Evolutionary conservation across 2,113 vertebrate species (phyloP).

Genomic region (Chaetorhynchus papuensis): DNA sequence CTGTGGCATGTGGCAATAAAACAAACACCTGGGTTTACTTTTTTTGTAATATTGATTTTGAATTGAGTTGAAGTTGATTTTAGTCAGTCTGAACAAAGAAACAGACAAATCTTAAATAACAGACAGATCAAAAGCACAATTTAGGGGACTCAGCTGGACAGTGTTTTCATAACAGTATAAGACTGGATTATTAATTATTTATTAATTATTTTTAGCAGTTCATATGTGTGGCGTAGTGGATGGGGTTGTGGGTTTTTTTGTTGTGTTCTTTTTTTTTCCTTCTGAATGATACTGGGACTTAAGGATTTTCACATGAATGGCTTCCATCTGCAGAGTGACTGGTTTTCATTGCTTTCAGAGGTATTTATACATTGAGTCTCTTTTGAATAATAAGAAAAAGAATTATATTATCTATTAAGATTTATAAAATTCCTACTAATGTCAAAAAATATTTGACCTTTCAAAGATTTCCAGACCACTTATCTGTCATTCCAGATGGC

Average conservation of each 20-base stretch:
- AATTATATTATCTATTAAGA: neutral
- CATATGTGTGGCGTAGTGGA: neutral
- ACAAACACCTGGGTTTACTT: neutral
- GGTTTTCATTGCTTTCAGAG: neutral
- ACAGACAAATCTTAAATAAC: neutral
- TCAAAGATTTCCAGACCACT: neutral
- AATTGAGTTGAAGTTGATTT: neutral
- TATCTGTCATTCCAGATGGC: neutral
- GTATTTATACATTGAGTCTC: neutral
- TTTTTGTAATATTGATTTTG: neutral
- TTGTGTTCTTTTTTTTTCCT: neutral
- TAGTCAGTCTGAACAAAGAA: neutral
- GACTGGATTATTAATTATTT: neutral
- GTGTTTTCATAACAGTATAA: neutral
- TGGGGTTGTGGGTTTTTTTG: too few relatives aligned
- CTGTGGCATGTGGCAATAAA: neutral
- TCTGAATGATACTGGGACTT: neutral
- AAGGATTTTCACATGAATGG: neutral
- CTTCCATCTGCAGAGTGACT: neutral
- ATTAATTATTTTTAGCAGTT: neutral
- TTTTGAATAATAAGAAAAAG: neutral
- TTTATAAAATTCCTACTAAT: neutral
- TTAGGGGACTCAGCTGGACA: neutral
- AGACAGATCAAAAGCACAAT: neutral
- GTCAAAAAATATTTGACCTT: constrained; percentile 13